Conservation (phyloP, 2,113 vertebrate species). For the Nematolebias whitei region DNA sequence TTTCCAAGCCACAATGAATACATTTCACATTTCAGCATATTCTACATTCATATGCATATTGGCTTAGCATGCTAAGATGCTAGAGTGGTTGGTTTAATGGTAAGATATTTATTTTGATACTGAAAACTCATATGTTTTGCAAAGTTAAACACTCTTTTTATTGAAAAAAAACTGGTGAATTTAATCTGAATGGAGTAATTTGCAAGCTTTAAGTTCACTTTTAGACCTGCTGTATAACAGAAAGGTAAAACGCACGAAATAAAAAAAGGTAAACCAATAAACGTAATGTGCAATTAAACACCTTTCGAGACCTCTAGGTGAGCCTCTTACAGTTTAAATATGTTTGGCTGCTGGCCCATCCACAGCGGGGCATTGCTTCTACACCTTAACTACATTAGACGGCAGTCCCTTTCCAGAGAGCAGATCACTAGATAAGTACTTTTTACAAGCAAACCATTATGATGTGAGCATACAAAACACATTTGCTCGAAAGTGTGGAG, state of each 20-base stretch:
- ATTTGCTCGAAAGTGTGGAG: conserved; percentile 8
- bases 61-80: conserved; percentile 31
- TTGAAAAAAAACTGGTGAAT: background rate
- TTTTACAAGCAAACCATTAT: conserved; percentile 1
- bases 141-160: background rate
- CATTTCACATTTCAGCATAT: conserved; percentile 49
- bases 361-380: background rate
- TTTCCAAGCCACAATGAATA: conserved; percentile 65
- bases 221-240: background rate
- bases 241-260: background rate
- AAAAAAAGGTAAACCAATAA: background rate
- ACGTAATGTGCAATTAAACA: background rate
- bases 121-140: background rate
- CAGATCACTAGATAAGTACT: background rate
- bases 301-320: background rate
- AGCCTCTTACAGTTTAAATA: background rate
- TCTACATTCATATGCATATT: conserved; percentile 2
- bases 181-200: background rate
- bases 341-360: background rate
- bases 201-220: background rate
- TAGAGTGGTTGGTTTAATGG: conserved; percentile 20
- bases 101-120: background rate
- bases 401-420: background rate
- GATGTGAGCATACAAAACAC: background rate
- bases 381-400: background rate